Evolutionary conservation across 2,888 invertebrate species (phyloP).

Genomic region (Endotricha flammealis): DNA sequence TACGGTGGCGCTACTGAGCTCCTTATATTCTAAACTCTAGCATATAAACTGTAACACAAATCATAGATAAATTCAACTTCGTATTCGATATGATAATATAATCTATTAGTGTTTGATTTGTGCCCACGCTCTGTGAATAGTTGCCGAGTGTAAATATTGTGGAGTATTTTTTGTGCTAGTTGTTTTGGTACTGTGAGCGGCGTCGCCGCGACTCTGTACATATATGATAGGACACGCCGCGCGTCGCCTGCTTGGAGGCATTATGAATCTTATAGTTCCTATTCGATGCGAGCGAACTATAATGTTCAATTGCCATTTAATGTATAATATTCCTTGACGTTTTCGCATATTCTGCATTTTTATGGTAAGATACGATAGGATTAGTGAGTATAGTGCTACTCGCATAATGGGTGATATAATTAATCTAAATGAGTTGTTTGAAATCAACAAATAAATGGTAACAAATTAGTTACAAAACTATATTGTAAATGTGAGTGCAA

Average conservation of each 20-base stretch:
- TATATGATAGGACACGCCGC: constrained; percentile 37
- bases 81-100: constrained; percentile 56
- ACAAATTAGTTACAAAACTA: constrained; percentile 68
- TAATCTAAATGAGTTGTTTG: constrained; percentile 73
- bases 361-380: constrained; percentile 71
- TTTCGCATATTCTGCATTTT: constrained; percentile 78
- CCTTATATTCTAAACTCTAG: constrained; percentile 76
- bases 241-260: constrained; percentile 54
- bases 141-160: constrained; percentile 60
- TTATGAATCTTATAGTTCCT: constrained; percentile 79
- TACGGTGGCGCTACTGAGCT: constrained; percentile 70
- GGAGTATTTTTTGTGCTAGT: constrained; percentile 63
- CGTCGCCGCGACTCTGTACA: constrained; percentile 47
- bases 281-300: constrained; percentile 77
- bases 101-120: constrained; percentile 59
- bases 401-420: constrained; percentile 77
- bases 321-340: constrained; percentile 75
- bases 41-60: constrained; percentile 70
- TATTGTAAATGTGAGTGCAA: constrained; percentile 78
- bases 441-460: constrained; percentile 64
- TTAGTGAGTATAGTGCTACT: constrained; percentile 71
- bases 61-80: constrained; percentile 56
- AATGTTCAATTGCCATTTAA: constrained; percentile 76
- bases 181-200: constrained; percentile 56
- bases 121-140: constrained; percentile 63